These are phyloP conservation scores for Indri indri DNA, from an alignment of 2,113 vertebrate species.

Conservation along the genomic window DNA sequence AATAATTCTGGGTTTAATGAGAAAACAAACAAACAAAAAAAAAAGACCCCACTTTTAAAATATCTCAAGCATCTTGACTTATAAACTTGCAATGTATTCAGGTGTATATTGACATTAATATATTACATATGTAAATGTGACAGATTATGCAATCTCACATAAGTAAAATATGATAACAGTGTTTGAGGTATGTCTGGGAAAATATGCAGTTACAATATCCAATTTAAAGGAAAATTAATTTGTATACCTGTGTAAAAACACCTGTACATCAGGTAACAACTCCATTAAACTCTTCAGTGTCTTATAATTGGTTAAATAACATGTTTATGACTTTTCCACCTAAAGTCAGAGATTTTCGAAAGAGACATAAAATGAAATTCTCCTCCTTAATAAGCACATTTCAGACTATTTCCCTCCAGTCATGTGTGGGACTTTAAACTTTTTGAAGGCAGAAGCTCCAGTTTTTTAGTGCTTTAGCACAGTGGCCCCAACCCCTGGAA, in stretches of 20 bases:
- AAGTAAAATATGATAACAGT: background rate
- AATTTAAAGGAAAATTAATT: background rate
- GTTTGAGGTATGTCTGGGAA: background rate
- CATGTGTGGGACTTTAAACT: background rate
- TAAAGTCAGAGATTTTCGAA: slow-evolving; percentile 17
- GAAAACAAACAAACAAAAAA: background rate
- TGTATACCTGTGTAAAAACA: background rate
- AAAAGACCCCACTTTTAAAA: background rate
- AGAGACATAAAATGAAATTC: background rate
- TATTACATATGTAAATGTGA: background rate
- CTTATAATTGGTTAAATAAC: background rate
- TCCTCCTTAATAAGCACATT: background rate
- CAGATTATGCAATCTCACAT: background rate
- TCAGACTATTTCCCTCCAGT: background rate
- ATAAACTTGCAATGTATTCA: background rate
- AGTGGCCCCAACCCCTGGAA: too few species aligned
- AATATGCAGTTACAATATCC: background rate
- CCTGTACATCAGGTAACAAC: background rate
- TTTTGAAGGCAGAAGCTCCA: background rate
- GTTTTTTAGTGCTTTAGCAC: background rate
- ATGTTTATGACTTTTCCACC: background rate
- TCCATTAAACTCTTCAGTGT: background rate
- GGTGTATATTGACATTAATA: background rate
- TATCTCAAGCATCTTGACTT: background rate
- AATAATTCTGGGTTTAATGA: background rate